Conservation (phyloP, 2,888 invertebrate genomes). For the Plusia festucae region DNA sequence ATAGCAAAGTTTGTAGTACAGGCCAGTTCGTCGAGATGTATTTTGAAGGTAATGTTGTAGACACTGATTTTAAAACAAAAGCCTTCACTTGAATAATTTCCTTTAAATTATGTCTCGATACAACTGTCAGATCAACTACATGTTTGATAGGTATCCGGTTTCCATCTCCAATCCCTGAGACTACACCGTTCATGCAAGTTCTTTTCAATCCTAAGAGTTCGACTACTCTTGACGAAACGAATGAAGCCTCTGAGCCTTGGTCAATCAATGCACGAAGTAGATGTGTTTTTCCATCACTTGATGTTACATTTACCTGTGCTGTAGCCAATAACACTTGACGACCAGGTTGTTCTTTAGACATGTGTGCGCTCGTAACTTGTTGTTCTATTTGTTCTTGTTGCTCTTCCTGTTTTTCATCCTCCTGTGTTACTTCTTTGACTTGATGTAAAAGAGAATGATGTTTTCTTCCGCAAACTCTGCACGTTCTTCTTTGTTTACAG, state of each 20-base stretch:
- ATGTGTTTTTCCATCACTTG: slow-evolving; percentile 34
- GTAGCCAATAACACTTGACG: slow-evolving; percentile 42
- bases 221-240: slow-evolving; percentile 45
- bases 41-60: slow-evolving; percentile 16
- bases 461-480: slow-evolving; percentile 10
- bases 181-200: slow-evolving; percentile 39
- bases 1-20: slow-evolving; percentile 8
- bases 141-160: slow-evolving; percentile 35
- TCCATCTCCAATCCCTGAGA: slow-evolving; percentile 50
- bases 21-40: slow-evolving; percentile 13
- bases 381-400: slow-evolving; percentile 14
- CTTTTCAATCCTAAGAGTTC: slow-evolving; percentile 41
- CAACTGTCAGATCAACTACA: slow-evolving; percentile 26
- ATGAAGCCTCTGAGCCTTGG: slow-evolving; percentile 58
- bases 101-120: slow-evolving; percentile 7
- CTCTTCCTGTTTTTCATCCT: not conserved
- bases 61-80: slow-evolving; percentile 14
- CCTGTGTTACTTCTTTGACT: slow-evolving; percentile 6
- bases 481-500: slow-evolving; percentile 10
- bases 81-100: slow-evolving; percentile 15
- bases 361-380: slow-evolving; percentile 15
- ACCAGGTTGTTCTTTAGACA: slow-evolving; percentile 44
- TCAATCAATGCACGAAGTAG: slow-evolving; percentile 52
- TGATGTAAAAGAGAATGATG: slow-evolving; percentile 19
- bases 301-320: slow-evolving; percentile 33